Base-by-base conservation (phyloP, 2,888 invertebrate genomes). In the Drosophila pegasa region DNA sequence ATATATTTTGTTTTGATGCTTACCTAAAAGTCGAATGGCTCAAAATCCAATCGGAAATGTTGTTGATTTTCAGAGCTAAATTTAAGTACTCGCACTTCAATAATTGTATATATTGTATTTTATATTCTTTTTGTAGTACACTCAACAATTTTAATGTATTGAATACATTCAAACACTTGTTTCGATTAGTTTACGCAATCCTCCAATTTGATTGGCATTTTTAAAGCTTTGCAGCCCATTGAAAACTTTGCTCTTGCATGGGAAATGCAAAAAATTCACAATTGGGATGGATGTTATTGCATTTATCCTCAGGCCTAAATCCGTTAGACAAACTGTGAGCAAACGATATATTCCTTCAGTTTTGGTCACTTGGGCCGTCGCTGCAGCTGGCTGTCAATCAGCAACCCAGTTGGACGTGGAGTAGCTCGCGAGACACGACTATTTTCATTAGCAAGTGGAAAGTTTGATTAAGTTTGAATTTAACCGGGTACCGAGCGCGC, bases 401-500 rank as follows among this genome's bases (percentile, higher is more conserved):
- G 45, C 74, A 41, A 71, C 37, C 64, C 71, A 63, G 76, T 57
- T 70, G 56, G 50, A 59, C 56, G 10, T 69, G 60, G 8, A 35
- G 35, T 45, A 37, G 18, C 55, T 47, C 62, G 55, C 78, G 66
- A 33, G 31, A 55, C 27, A 66, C 78, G 73, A 56, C 50, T 59
- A 50, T 63, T 78, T 47, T 41, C 25, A 12, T 22, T 29, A 62
- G 43, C 12, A 41, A 54, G 37, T 66, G 45, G 33, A 55, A 61
- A 60, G 37, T 50, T 41, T 43, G 29, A 51, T 35, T 50, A n/a
- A 35, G 50, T 51, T 70, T 52, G 35, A 63, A 31, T 56, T 54
- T 45, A 65, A 76, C 77, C 80, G 63, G 60, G 60, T 70, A 81
- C 86, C 83, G 88, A 88, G 85, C 83, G 87, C 88, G 88, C 74